phyloP scores from a whole-genome alignment of 92 coral and sea anemone species.

The Phenganax marumi region DNA sequence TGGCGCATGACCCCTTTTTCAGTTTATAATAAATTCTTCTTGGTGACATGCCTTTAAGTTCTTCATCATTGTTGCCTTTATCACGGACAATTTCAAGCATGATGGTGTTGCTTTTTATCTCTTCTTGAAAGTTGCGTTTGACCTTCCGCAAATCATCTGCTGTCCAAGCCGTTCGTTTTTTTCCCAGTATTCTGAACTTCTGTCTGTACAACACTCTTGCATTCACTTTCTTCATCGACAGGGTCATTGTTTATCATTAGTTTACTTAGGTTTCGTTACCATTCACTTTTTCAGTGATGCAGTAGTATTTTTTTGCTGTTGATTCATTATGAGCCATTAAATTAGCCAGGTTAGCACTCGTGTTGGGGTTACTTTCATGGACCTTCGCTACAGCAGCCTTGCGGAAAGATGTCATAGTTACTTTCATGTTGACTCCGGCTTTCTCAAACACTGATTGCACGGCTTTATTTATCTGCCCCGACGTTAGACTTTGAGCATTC shows the following conservation, averaged over 20 bases:
- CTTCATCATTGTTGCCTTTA: too few relatives aligned
- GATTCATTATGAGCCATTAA: conserved; percentile 59
- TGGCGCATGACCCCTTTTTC: neutral
- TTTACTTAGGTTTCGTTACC: neutral
- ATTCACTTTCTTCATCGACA: too few relatives aligned
- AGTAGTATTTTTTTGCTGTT: conserved; percentile 47
- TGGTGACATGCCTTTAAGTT: neutral
- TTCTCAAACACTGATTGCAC: conserved; percentile 55
- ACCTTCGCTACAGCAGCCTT: conserved; percentile 54
- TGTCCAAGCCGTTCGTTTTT: too few relatives aligned
- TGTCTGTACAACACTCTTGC: too few relatives aligned
- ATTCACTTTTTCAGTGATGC: conserved; percentile 37
- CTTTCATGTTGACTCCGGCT: conserved; percentile 37
- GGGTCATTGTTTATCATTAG: too few relatives aligned
- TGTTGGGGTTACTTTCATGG: neutral
- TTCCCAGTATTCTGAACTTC: too few relatives aligned
- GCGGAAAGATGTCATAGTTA: conserved; percentile 41
- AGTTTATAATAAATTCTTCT: neutral
- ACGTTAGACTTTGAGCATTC: conserved; percentile 53
- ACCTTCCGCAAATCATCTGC: too few relatives aligned
- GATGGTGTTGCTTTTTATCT: too few relatives aligned
- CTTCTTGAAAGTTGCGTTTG: too few relatives aligned
- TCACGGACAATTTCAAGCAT: too few relatives aligned
- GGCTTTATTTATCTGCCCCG: conserved; percentile 52
- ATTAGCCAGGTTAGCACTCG: conserved; percentile 54